Evolutionary conservation across 1,140 invertebrate species (phyloP), one percentile per base, ranked within the genome.

Genomic region (Dreissena polymorpha): DNA sequence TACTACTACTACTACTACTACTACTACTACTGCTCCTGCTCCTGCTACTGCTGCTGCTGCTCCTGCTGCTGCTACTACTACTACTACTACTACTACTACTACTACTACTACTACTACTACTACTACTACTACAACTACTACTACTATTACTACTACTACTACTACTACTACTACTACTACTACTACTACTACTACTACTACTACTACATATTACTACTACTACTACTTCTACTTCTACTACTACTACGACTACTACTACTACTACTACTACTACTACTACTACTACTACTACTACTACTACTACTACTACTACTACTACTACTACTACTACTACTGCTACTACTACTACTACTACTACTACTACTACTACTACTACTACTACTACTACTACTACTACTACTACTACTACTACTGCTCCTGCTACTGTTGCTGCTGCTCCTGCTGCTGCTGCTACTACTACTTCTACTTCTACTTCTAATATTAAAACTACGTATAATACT

Each of bases 51-150:
- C 64, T 18, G 23, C 64, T 67, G 23, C 64, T 67, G 23, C 64
- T 55, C 12, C 53, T 55, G 18, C 18, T 55, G 18, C 64, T 67
- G 23, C 64, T 67, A 67, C 64, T 67, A 67, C 64, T 67, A 67
- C 64, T 67, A 67, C 64, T 67, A 67, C 64, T 67, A 67, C 64
- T 67, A 67, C 64, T 67, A 67, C 64, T 67, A 67, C 64, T 27
- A 67, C 64, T 67, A 67, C 64, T 55, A 55, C 64, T 67, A 67
- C 64, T 18, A 21, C 64, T 18, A 67, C 64, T 67, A 67, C 64
- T 67, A 67, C 25, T 67, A 67, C 64, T 67, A 67, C 64, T 67
- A 67, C 64, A 14, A 67, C 64, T 67, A 67, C 64, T 67, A 67
- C 64, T 67, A 67, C 64, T 67, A 67, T 23, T 67, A 67, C 53